Conservation (phyloP, 2,113 vertebrate species). For the Xenopus tropicalis region UCB_Xtro_10.0 CM004445.2:86835501-86836000, state of each 20-base stretch:
- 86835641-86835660: background rate
- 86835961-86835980: slow-evolving; percentile 92
- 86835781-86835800: background rate
- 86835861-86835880: slow-evolving; percentile 94
- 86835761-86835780: slow-evolving; percentile 60
- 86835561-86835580: too few species aligned
- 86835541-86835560: too few species aligned
- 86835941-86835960: slow-evolving; percentile 90
- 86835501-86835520: too few species aligned
- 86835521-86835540: too few species aligned
- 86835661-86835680: slow-evolving; percentile 96
- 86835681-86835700: slow-evolving; percentile 85
- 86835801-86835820: background rate
- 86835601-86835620: too few species aligned
- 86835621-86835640: background rate
- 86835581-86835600: too few species aligned
- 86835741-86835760: slow-evolving; percentile 91
- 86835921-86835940: slow-evolving; percentile 92
- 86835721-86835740: slow-evolving; percentile 89
- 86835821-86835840: too few species aligned
- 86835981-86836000: background rate
- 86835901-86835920: slow-evolving; percentile 83
- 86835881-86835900: slow-evolving; percentile 83
- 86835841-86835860: slow-evolving; percentile 75
- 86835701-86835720: slow-evolving; percentile 90